Base-by-base conservation (phyloP, 2,888 invertebrate species). In the Bimastos eiseni region DNA sequence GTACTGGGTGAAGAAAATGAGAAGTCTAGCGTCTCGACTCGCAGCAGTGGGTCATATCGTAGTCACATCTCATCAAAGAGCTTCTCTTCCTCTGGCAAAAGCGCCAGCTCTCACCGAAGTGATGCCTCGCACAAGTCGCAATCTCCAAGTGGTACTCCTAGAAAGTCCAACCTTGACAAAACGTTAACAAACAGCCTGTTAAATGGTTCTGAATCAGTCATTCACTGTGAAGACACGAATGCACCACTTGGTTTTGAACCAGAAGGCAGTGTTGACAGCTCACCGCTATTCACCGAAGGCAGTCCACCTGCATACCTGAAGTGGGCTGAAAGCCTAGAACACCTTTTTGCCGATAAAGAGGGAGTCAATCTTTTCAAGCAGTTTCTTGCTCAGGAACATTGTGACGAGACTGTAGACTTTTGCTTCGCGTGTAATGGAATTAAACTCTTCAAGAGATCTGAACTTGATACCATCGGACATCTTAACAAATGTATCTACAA, bases 321-420 rank as follows among this genome's bases (percentile, higher is more conserved):
- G 95, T 98, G 98, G 98, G 98, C 98, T 89, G 96, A 97, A 93
- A 97, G 97, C 93, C 96, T 98, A 94, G 97, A 97, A 95, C 96
- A 97, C 94, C 96, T 98, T 93, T 96, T 98, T 93, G 97, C 97
- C 84, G 98, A 98, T 96, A 96, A 97, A 93, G 97, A 98, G 95
- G 98, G 98, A 92, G 97, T 98, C 93, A 97, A 97, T 92, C 96
- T 98, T 94, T 98, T 98, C 96, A 97, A 97, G 95, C 93, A 93
- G 90, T 96, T 94, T 92, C 93, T 96, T 37, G 93, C 93, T 30
- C 93, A 94, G 91, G 95, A 95, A 44, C 41, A 90, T 19, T 84
- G 33, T 38, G 30, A 34, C 34, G 33, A 90, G 30, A 93, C 93
- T 41, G 92, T 95, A 33, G 94, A 95, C 91, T 98, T 98, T 96